phyloP scores from a whole-genome alignment of 2,888 invertebrate species.

The Drymonia ruficornis region DNA sequence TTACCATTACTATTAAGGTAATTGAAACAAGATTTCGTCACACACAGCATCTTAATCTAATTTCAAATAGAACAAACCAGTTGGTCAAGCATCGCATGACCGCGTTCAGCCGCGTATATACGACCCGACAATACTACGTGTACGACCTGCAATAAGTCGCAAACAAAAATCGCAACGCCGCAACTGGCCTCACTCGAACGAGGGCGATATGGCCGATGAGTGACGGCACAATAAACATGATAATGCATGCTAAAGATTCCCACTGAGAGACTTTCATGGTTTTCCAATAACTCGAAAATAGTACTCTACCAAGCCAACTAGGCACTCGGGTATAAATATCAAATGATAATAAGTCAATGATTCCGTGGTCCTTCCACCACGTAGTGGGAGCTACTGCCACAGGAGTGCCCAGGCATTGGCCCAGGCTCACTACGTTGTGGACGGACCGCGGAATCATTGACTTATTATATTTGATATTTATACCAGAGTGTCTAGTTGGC shows the following conservation, averaged over 20 bases:
- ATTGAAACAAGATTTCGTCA: not conserved
- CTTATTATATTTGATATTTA: too few species aligned
- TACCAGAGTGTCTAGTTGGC: too few species aligned
- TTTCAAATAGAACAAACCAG: constrained; percentile 74
- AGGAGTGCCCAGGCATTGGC: too few species aligned
- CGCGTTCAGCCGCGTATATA: constrained; percentile 57
- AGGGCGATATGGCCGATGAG: constrained; percentile 14
- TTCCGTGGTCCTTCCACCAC: too few species aligned
- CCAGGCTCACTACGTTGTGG: too few species aligned
- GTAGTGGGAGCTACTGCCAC: too few species aligned
- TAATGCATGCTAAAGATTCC: constrained; percentile 10
- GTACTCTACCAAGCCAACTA: not conserved
- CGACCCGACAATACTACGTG: constrained; percentile 65
- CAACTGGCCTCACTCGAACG: constrained; percentile 36
- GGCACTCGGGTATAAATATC: too few species aligned
- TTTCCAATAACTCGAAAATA: constrained; percentile 4
- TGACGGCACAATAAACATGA: constrained; percentile 23
- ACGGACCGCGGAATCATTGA: too few species aligned
- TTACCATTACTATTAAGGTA: too few species aligned
- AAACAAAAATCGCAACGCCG: constrained; percentile 57
- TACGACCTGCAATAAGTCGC: constrained; percentile 78
- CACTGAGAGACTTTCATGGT: constrained; percentile 24
- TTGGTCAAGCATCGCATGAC: constrained; percentile 75
- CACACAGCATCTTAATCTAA: constrained; percentile 23
- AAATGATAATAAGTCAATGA: too few species aligned